Base-by-base conservation (phyloP, 1,140 invertebrate species). In the Thrips palmi region DNA sequence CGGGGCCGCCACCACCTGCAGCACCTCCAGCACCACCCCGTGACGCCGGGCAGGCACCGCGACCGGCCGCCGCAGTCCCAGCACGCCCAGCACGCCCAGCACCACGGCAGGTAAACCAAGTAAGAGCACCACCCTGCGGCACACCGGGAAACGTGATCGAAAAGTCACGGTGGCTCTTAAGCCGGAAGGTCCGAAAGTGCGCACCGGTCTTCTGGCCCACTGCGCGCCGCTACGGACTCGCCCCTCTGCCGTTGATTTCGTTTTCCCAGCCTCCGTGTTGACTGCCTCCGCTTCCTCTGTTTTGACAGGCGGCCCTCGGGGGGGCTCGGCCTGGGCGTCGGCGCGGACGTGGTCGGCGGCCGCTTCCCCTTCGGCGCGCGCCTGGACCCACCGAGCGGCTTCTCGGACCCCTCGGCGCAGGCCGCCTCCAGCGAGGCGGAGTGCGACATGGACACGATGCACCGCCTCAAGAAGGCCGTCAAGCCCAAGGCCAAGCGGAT, bases 381-480 rank as follows among this genome's bases (percentile, higher is more conserved):
- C n/a, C 40, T 50, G 11, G 44, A 49, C 10, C 52, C 52, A 8
- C 52, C 52, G 12, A 44, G 37, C 12, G 47, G 50, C n/a, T 53
- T 53, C 41, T 46, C 49, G 8, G 51, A 54, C 39, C n/a, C n/a
- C n/a, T n/a, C n/a, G n/a, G n/a, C n/a, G n/a, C 32, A 33, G 10
- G 40, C 42, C 14, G 52, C 52, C 32, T 37, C 45, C n/a, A 51
- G 47, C 25, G 51, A 51, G 35, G 48, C 48, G 0, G 51, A 50
- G 40, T 50, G 51, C 24, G 51, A 54, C 37, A 46, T 47, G 21
- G 45, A 52, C n/a, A 37, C 47, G 0, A 32, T 47, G 18, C 28
- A 39, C n/a, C 20, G 42, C 25, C 39, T 43, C 15, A 47, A 48
- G 22, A 37, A 28, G 12, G 34, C 15, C 18, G 27, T 11, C 15